Evolutionary conservation across 1,140 invertebrate genomes (phyloP).

Genomic region (Dendrolimus punctatus): DNA sequence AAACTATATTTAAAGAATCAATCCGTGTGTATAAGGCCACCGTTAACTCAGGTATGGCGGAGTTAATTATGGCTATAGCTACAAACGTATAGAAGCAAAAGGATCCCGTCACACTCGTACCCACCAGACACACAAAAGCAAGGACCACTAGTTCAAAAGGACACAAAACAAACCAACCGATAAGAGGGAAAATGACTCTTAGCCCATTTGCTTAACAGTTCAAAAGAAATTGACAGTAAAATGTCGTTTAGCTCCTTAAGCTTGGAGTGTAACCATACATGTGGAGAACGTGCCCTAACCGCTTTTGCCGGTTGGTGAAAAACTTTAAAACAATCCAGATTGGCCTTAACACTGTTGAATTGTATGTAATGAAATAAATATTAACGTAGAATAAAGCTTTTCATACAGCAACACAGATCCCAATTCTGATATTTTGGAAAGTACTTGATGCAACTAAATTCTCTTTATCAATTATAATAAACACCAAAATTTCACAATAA

Average conservation of each 20-base stretch:
- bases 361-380: constrained; percentile 2
- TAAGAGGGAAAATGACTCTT: constrained; percentile 38
- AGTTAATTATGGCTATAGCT: constrained; percentile 64
- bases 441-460: too few species aligned
- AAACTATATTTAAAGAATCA: constrained; percentile 5
- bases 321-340: constrained; percentile 31
- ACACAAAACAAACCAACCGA: constrained; percentile 25
- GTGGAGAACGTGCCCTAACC: constrained; percentile 64
- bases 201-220: constrained; percentile 30
- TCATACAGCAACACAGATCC: too few species aligned
- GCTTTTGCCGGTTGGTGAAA: constrained; percentile 60
- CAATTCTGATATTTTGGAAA: too few species aligned
- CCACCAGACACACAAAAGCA: constrained; percentile 61
- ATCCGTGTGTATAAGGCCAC: constrained; percentile 29
- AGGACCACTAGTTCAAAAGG: constrained; percentile 33
- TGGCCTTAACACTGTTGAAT: constrained; percentile 11
- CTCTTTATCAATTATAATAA: too few species aligned
- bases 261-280: constrained; percentile 35
- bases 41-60: constrained; percentile 49
- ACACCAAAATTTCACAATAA: too few species aligned
- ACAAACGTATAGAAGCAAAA: constrained; percentile 48
- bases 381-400: too few species aligned
- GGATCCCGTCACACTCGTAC: constrained; percentile 65
- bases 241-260: constrained; percentile 32
- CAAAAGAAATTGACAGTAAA: constrained; percentile 22